phyloP scores from a whole-genome alignment of 2,888 invertebrate genomes.

The Drosophila conformis region DNA sequence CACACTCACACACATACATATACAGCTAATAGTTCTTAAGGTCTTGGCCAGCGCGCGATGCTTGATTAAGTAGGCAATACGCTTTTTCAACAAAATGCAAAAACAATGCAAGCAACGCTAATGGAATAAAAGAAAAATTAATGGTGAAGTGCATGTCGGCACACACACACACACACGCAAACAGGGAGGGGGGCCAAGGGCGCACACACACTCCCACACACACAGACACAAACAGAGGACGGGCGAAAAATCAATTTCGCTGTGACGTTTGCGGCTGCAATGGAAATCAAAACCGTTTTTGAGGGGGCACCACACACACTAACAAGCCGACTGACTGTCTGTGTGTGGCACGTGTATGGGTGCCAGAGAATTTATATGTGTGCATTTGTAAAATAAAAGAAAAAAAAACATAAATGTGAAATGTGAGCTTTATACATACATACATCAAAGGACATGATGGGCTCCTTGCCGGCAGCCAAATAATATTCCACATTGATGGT shows the following conservation, averaged over 20 bases:
- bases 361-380: constrained; percentile 31
- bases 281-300: constrained; percentile 38
- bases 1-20: not conserved
- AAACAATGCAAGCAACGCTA: constrained; percentile 30
- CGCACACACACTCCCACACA: constrained; percentile 18
- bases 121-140: constrained; percentile 16
- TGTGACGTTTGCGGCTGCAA: constrained; percentile 26
- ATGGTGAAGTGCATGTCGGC: constrained; percentile 48
- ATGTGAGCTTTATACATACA: constrained; percentile 45
- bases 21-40: constrained; percentile 1
- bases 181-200: constrained; percentile 2
- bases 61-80: constrained; percentile 2
- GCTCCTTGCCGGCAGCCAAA: constrained; percentile 90
- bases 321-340: constrained; percentile 14
- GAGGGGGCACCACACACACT: constrained; percentile 1
- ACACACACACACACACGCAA: constrained; percentile 49
- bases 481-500: constrained; percentile 94
- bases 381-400: constrained; percentile 1
- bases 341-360: constrained; percentile 49
- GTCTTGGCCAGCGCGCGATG: constrained; percentile 27
- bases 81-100: constrained; percentile 2
- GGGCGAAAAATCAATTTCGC: constrained; percentile 69
- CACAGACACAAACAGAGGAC: constrained; percentile 2
- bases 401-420: constrained; percentile 4
- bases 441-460: constrained; percentile 92